phyloP scores from a whole-genome alignment of 2,113 vertebrate species.

The Callipepla californica region DNA sequence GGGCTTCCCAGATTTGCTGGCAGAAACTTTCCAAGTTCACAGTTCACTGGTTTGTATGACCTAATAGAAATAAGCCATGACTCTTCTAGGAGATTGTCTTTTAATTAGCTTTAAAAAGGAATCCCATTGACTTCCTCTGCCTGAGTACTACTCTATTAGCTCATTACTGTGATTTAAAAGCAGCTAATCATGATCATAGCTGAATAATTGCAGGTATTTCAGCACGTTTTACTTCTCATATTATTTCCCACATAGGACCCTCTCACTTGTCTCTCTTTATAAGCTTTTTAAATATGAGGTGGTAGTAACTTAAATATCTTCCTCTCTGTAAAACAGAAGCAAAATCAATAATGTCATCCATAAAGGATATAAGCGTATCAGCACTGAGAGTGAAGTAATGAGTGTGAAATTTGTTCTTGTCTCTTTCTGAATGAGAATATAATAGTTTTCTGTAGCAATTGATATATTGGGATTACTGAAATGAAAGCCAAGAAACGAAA shows the following conservation, averaged over 20 bases:
- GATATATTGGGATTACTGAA: not conserved
- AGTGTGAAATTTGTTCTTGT: not conserved
- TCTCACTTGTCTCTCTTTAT: not conserved
- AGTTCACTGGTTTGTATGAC: conserved; percentile 70
- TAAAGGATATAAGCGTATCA: not conserved
- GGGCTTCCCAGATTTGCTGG: conserved; percentile 48
- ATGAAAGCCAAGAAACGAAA: not conserved
- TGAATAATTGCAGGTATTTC: conserved; percentile 74
- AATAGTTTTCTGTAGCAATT: not conserved
- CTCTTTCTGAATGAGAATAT: not conserved
- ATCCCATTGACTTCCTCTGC: conserved; percentile 73
- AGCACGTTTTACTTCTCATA: conserved; percentile 20
- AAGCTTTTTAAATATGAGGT: not conserved
- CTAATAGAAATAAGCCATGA: conserved; percentile 72
- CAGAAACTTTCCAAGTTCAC: conserved; percentile 64
- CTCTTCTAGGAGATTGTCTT: conserved; percentile 73
- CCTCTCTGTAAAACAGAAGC: not conserved
- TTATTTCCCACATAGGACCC: not conserved
- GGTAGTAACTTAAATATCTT: not conserved
- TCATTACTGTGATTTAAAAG: conserved; percentile 77
- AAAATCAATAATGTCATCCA: conserved; percentile 20
- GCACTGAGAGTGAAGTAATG: not conserved
- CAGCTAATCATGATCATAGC: conserved; percentile 74
- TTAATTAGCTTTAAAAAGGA: conserved; percentile 87
- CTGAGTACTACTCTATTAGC: conserved; percentile 68